phyloP scores from a whole-genome alignment of 2,113 vertebrate genomes.

The Hippocampus comes region DNA sequence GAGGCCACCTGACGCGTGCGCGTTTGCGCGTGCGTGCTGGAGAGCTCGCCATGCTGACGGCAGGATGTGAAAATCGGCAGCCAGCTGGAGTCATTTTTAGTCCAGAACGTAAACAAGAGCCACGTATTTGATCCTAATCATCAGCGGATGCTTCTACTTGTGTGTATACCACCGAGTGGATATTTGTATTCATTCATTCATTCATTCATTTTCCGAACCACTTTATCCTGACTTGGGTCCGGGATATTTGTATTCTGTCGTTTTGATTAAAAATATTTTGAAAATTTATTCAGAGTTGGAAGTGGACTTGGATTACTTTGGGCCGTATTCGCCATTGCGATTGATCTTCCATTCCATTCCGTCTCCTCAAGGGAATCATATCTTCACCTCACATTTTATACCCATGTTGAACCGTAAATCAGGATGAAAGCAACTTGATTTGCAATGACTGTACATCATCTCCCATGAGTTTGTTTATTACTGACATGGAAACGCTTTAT shows the following conservation, averaged over 20 bases:
- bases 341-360: neutral
- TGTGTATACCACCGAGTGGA: neutral
- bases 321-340: neutral
- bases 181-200: neutral
- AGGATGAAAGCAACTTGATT: no score
- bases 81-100: constrained; percentile 69
- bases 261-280: neutral
- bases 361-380: no score
- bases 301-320: neutral
- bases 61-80: constrained; percentile 40
- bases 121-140: constrained; percentile 51
- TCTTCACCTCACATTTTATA: no score
- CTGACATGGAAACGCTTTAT: neutral
- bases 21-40: neutral
- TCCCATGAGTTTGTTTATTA: neutral
- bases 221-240: no score
- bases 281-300: neutral
- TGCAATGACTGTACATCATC: no score
- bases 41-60: no score
- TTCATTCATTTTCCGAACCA: no score
- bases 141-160: constrained; percentile 31
- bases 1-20: constrained; percentile 31
- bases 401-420: no score
- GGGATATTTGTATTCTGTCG: neutral
- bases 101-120: constrained; percentile 66